Evolutionary conservation across 2,797 vertebrate species (phyloP).

Genomic region (Lemur catta): DNA sequence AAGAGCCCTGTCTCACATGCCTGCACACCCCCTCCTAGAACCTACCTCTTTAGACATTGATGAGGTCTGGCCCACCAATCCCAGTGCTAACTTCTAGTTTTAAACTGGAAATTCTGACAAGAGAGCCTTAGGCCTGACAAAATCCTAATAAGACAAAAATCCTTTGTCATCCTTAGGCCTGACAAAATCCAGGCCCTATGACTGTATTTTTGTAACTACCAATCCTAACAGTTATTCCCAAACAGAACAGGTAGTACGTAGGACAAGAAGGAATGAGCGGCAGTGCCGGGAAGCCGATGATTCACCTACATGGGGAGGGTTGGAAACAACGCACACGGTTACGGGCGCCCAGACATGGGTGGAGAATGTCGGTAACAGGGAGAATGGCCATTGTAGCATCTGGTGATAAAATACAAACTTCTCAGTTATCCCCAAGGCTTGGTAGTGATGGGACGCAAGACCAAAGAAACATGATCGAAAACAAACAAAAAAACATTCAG

Average conservation of each 20-base stretch:
- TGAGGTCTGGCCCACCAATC: too few relatives aligned
- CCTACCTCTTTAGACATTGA: fast-evolving
- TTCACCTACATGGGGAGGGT: background rate
- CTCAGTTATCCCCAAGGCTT: background rate
- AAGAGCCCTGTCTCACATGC: background rate
- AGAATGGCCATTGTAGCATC: background rate
- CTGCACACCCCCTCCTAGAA: background rate
- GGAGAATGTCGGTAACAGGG: background rate
- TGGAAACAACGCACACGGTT: background rate
- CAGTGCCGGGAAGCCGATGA: background rate
- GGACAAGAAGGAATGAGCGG: background rate
- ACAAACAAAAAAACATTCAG: too few relatives aligned
- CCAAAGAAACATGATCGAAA: background rate
- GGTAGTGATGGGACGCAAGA: background rate
- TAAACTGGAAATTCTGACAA: background rate
- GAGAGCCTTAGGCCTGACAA: background rate
- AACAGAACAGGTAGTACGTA: background rate
- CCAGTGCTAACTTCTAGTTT: background rate
- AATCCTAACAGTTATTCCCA: background rate
- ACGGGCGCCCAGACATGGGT: background rate
- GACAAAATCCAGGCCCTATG: background rate
- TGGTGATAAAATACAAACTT: background rate
- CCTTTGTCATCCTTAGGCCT: too few relatives aligned
- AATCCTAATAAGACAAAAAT: background rate
- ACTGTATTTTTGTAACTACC: background rate